These are phyloP conservation scores for Varanus komodoensis DNA, from an alignment of 2,113 vertebrate species.

Conservation along the genomic window DNA sequence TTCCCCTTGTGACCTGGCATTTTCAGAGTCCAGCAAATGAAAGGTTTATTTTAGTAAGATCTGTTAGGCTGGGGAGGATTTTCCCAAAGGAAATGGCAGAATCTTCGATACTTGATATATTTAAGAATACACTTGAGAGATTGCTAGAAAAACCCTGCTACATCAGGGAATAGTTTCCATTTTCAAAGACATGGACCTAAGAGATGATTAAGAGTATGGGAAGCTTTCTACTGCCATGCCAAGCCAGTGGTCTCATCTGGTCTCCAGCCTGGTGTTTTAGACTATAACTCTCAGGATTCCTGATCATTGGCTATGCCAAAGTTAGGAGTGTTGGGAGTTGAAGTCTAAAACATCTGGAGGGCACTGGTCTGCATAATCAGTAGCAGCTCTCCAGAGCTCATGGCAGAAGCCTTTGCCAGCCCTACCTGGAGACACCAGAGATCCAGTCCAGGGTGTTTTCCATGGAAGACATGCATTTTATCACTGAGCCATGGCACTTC, in stretches of 20 bases:
- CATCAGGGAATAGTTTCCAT: neutral
- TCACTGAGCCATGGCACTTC: neutral
- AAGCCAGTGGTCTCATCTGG: neutral
- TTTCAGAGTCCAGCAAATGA: conserved; percentile 33
- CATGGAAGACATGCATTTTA: neutral
- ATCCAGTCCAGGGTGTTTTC: neutral
- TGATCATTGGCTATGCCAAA: too few species aligned
- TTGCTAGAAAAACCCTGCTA: neutral
- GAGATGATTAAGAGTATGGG: neutral
- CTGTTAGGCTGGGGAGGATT: conserved; percentile 18
- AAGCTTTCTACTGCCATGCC: neutral
- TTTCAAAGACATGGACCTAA: neutral
- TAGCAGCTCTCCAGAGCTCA: neutral
- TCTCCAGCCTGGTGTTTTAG: neutral
- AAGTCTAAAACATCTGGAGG: too few species aligned
- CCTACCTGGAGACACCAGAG: neutral
- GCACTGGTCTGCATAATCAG: neutral
- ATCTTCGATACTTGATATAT: conserved; percentile 8
- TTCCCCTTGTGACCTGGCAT: conserved; percentile 2
- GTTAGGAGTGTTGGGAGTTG: too few species aligned
- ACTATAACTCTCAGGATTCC: too few species aligned
- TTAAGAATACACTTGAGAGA: conserved; percentile 4
- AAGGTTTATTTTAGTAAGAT: conserved; percentile 13
- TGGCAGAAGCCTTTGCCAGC: neutral
- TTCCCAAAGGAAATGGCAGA: neutral